phyloP scores from a whole-genome alignment of 2,888 invertebrate genomes.

The Boloria euphrosyne region DNA sequence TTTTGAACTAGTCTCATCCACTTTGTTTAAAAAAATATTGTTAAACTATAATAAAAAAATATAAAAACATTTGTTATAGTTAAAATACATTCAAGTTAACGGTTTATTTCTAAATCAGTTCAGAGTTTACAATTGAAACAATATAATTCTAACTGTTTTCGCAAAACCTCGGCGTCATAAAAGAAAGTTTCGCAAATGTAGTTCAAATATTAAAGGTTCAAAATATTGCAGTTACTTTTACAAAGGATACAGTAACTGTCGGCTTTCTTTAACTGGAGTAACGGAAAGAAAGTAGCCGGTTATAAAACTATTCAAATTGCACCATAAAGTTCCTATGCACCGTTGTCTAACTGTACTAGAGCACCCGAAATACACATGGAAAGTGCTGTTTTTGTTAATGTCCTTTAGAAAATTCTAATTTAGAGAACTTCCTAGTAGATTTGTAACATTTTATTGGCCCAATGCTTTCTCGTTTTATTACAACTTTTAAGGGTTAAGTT shows the following conservation, averaged over 20 bases:
- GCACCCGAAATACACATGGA: conserved; percentile 36
- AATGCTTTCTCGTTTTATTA: conserved; percentile 2
- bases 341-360: conserved; percentile 44
- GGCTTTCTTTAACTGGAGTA: conserved; percentile 65
- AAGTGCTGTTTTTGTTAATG: conserved; percentile 9
- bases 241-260: conserved; percentile 47
- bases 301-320: conserved; percentile 48
- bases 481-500: conserved; percentile 1
- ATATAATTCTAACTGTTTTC: conserved; percentile 8
- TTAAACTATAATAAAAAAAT: too few species aligned
- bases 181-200: conserved; percentile 34
- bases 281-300: conserved; percentile 52
- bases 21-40: too few species aligned
- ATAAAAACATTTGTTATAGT: neutral
- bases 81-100: neutral
- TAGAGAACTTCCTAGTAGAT: conserved; percentile 2
- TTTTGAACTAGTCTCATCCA: too few species aligned
- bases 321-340: conserved; percentile 44
- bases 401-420: conserved; percentile 9
- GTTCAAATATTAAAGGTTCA: conserved; percentile 21
- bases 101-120: neutral
- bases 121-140: conserved; percentile 9
- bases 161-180: conserved; percentile 23
- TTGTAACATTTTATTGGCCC: conserved; percentile 3
- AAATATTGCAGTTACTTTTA: conserved; percentile 28